These are phyloP conservation scores for Beris morrisii DNA, from an alignment of 2,888 invertebrate genomes.

Conservation along the genomic window DNA sequence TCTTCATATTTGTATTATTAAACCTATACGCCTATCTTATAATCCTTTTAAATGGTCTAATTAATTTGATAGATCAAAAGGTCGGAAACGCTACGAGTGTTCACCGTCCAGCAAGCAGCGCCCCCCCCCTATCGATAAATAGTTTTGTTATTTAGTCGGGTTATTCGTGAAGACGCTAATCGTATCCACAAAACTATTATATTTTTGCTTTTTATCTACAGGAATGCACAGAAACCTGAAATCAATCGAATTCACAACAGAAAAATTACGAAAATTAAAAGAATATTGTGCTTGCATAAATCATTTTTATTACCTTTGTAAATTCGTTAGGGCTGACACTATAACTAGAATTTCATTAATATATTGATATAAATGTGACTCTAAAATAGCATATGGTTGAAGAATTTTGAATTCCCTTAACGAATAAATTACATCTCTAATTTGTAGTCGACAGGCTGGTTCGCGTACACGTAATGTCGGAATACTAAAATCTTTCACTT, in stretches of 20 bases:
- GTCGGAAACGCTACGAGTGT: too few species aligned
- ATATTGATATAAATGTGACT: slow-evolving; percentile 49
- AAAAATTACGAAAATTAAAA: not conserved
- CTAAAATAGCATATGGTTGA: slow-evolving; percentile 49
- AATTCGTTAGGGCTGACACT: slow-evolving; percentile 51
- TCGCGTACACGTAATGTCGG: slow-evolving; percentile 51
- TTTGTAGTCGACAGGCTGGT: slow-evolving; percentile 50
- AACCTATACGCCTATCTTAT: too few species aligned
- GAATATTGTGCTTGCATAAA: slow-evolving; percentile 27
- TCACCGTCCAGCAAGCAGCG: too few species aligned
- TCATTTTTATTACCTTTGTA: slow-evolving; percentile 50
- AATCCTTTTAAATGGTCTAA: too few species aligned
- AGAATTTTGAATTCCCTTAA: slow-evolving; percentile 51
- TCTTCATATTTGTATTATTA: too few species aligned
- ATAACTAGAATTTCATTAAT: slow-evolving; percentile 53
- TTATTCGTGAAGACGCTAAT: too few species aligned
- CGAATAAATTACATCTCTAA: slow-evolving; percentile 48
- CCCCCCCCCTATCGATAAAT: too few species aligned
- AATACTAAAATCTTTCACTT: slow-evolving; percentile 48
- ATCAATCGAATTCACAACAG: not conserved
- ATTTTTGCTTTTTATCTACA: not conserved
- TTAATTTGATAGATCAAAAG: too few species aligned
- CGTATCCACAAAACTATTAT: not conserved
- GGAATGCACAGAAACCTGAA: not conserved
- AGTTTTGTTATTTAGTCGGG: too few species aligned